These are phyloP conservation scores for Oryzias dopingdopingensis DNA, from an alignment of 2,797 vertebrate genomes.

Conservation along the genomic window DNA sequence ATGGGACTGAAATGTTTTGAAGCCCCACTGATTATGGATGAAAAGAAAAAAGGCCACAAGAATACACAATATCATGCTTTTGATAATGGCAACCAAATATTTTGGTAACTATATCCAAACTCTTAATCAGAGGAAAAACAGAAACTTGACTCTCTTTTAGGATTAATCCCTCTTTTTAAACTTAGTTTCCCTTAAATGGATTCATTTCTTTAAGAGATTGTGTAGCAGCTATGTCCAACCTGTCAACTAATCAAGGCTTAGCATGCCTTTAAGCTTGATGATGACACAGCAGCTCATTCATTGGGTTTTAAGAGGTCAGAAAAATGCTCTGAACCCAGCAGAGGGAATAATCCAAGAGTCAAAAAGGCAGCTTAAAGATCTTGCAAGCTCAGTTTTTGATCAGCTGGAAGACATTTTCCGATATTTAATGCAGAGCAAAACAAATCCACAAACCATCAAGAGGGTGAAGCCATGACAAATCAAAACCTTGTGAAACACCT, in stretches of 20 bases:
- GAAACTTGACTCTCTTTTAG: slow-evolving; percentile 7
- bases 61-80: slow-evolving; percentile 7
- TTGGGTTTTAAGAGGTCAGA: slow-evolving; percentile 39
- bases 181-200: slow-evolving; percentile 3
- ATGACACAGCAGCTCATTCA: slow-evolving; percentile 24
- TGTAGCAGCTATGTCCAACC: slow-evolving; percentile 19
- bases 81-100: slow-evolving; percentile 23
- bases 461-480: slow-evolving; percentile 27
- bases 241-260: slow-evolving; percentile 44
- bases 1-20: no score
- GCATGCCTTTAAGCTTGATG: slow-evolving; percentile 26
- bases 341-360: slow-evolving; percentile 31
- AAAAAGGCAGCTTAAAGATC: slow-evolving; percentile 29
- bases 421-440: slow-evolving; percentile 5
- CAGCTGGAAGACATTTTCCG: slow-evolving; percentile 10
- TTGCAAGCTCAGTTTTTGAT: slow-evolving; percentile 28
- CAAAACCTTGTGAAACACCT: slow-evolving; percentile 9
- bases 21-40: background rate
- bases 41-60: slow-evolving; percentile 1
- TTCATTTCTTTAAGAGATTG: slow-evolving; percentile 12
- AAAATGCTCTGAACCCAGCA: slow-evolving; percentile 27
- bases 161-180: slow-evolving; percentile 24
- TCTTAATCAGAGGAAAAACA: slow-evolving; percentile 15
- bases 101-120: slow-evolving; percentile 22
- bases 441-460: slow-evolving; percentile 14